phyloP scores from a whole-genome alignment of 2,888 invertebrate species.

The Zygogramma bicolorata region DNA sequence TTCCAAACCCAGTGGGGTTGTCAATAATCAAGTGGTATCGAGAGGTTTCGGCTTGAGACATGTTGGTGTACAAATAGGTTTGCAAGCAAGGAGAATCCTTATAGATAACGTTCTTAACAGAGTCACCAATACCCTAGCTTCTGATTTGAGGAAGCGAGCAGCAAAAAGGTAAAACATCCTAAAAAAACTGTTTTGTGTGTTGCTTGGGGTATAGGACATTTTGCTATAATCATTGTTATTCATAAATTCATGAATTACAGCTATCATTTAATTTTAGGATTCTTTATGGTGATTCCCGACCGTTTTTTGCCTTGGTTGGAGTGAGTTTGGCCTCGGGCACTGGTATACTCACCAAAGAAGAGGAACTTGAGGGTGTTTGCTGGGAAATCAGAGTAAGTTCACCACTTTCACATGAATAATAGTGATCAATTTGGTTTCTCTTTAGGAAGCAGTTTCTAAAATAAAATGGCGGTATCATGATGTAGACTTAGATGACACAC shows the following conservation, averaged over 20 bases:
- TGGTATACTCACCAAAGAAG: slow-evolving; percentile 80
- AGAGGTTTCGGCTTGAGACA: slow-evolving; percentile 62
- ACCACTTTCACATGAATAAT: no score
- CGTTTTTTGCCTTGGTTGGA: slow-evolving; percentile 81
- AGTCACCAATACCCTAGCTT: slow-evolving; percentile 76
- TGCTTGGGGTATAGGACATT: not conserved
- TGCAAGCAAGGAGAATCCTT: slow-evolving; percentile 75
- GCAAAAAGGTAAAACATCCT: slow-evolving; percentile 72
- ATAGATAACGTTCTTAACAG: slow-evolving; percentile 78
- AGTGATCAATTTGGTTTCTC: slow-evolving; percentile 32
- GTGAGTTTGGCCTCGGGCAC: slow-evolving; percentile 80
- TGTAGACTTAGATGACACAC: slow-evolving; percentile 63
- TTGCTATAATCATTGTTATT: not conserved
- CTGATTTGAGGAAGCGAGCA: slow-evolving; percentile 73
- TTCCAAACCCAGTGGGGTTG: slow-evolving; percentile 44
- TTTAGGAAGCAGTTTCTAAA: slow-evolving; percentile 72
- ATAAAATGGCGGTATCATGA: slow-evolving; percentile 70
- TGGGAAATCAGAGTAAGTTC: slow-evolving; percentile 78
- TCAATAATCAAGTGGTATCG: slow-evolving; percentile 51
- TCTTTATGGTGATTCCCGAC: slow-evolving; percentile 77
- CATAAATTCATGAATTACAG: not conserved
- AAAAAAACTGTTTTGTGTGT: no score
- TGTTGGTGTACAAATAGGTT: slow-evolving; percentile 70
- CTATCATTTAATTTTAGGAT: slow-evolving; percentile 62
- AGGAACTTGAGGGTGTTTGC: slow-evolving; percentile 82